Percentiles rank a stretch among this genome's conserved stretches.
These are phyloP conservation scores for Apteryx owenii DNA, from an alignment of 2,113 vertebrate species.

Conservation along the genomic window DNA sequence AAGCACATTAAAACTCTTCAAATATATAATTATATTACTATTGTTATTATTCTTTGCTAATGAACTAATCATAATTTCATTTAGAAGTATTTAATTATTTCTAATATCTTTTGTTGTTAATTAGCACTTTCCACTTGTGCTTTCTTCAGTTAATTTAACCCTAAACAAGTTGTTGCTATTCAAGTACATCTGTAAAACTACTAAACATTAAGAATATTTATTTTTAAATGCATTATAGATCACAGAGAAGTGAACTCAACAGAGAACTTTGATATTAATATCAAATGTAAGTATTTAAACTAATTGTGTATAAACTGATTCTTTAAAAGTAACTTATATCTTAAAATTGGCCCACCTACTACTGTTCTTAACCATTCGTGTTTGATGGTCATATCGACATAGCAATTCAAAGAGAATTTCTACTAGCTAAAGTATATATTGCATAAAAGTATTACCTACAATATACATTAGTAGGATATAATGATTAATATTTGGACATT, in stretches of 20 bases:
- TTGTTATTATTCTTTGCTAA: neutral
- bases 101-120: neutral
- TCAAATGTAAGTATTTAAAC: neutral
- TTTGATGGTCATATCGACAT: neutral
- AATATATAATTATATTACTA: neutral
- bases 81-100: neutral
- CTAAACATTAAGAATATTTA: constrained; percentile 30
- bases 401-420: neutral
- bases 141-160: constrained; percentile 51
- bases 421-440: neutral
- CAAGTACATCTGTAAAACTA: constrained; percentile 34
- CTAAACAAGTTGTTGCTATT: constrained; percentile 28
- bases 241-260: neutral
- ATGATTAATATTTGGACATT: neutral
- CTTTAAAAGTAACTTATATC: neutral
- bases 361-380: neutral
- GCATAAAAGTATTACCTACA: neutral
- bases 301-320: fast-evolving
- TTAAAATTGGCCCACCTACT: neutral
- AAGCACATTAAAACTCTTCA: neutral
- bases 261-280: neutral
- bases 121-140: constrained; percentile 35
- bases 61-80: neutral
- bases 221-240: neutral
- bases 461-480: neutral